Evolutionary conservation across 2,113 vertebrate genomes (phyloP).

Genomic region (Macrotus californicus): DNA sequence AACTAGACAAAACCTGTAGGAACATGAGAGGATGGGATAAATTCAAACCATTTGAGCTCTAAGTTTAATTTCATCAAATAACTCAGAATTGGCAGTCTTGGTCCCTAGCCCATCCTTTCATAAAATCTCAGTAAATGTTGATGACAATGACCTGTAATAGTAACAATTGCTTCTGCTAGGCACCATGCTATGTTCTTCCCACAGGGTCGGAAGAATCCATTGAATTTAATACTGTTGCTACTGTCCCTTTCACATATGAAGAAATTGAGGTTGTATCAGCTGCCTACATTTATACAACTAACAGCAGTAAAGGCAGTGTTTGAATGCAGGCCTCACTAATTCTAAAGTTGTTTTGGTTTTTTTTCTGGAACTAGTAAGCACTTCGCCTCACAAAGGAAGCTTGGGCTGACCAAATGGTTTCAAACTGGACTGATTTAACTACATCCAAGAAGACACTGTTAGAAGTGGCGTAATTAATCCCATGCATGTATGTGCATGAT

Average conservation of each 20-base stretch:
- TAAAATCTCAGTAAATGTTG: not conserved
- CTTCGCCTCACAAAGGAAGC: not conserved
- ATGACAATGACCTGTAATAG: not conserved
- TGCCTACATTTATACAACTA: not conserved
- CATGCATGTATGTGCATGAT: not conserved
- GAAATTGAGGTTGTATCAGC: not conserved
- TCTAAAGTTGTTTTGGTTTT: constrained; percentile 8
- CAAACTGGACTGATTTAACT: not conserved
- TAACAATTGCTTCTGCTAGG: not conserved
- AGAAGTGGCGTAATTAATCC: not conserved
- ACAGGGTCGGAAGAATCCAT: fast-evolving
- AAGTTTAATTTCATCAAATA: not conserved
- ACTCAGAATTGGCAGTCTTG: not conserved
- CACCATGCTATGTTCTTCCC: not conserved
- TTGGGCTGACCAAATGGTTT: not conserved
- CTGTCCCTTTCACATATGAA: not conserved
- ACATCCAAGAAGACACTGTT: not conserved
- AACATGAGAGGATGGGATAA: too few species aligned
- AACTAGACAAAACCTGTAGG: not conserved
- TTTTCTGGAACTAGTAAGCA: not conserved
- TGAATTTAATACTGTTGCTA: not conserved
- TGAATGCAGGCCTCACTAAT: not conserved
- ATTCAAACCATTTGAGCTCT: not conserved
- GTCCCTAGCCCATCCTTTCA: not conserved
- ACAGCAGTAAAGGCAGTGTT: not conserved